Percentiles rank a stretch among this genome's conserved stretches.
Evolutionary conservation across 2,797 vertebrate genomes (phyloP).

Genomic region (Strix occidentalis): DNA sequence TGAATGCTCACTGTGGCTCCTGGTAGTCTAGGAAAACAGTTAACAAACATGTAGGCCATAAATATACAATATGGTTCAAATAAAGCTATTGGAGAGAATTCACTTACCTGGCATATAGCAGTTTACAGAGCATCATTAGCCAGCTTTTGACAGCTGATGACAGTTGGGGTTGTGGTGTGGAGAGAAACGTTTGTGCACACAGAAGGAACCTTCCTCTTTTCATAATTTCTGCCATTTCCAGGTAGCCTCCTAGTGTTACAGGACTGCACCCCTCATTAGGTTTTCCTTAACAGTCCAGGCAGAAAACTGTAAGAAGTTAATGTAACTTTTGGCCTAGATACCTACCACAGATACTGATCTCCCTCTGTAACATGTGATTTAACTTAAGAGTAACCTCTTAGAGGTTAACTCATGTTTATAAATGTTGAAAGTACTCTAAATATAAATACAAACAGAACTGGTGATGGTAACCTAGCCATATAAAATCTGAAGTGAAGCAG

Average conservation of each 20-base stretch:
- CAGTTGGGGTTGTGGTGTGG: neutral
- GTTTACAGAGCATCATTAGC: neutral
- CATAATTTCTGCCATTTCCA: neutral
- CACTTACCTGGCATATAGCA: fast-evolving
- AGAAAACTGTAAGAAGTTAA: neutral
- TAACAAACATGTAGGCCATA: neutral
- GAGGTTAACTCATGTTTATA: neutral
- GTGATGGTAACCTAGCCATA: neutral
- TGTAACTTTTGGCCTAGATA: neutral
- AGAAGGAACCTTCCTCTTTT: neutral
- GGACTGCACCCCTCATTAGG: neutral
- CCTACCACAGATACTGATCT: neutral
- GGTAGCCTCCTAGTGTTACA: neutral
- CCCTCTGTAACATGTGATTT: neutral
- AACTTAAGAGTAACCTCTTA: neutral
- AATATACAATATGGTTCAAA: neutral
- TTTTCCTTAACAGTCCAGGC: neutral
- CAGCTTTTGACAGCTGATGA: neutral
- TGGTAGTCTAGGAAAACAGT: neutral
- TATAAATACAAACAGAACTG: neutral
- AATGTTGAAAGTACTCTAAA: conserved; percentile 9
- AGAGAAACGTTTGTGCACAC: neutral
- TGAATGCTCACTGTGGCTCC: neutral
- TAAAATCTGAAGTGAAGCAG: neutral
- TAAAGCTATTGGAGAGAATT: neutral